Evolutionary conservation across 2,113 vertebrate genomes (phyloP).

Genomic region (Corvus moneduloides): DNA sequence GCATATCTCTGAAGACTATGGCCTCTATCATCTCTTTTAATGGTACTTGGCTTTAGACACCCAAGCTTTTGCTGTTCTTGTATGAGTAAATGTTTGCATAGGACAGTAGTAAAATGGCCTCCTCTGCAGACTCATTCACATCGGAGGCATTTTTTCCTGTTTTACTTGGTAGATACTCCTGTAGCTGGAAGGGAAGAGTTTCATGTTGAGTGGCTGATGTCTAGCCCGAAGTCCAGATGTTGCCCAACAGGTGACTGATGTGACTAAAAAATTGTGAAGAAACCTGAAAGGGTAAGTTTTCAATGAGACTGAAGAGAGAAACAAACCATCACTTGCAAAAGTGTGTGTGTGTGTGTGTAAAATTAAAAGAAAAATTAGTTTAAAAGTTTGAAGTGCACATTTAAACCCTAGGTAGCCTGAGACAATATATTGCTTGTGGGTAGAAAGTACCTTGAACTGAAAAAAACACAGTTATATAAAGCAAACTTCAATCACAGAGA

Average conservation of each 20-base stretch:
- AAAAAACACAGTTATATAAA: neutral
- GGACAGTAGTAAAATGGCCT: neutral
- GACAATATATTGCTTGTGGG: neutral
- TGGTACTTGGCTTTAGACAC: neutral
- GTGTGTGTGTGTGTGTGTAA: neutral
- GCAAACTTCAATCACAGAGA: neutral
- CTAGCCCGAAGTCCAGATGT: neutral
- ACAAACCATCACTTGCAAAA: neutral
- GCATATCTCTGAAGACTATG: neutral
- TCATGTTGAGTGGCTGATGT: neutral
- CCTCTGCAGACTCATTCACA: neutral
- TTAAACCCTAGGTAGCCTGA: neutral
- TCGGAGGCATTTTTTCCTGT: neutral
- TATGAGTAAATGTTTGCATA: neutral
- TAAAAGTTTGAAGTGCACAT: neutral
- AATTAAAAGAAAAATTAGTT: neutral
- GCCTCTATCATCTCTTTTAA: neutral
- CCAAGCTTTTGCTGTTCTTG: neutral
- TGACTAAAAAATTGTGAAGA: neutral
- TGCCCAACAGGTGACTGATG: neutral
- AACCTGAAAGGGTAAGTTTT: neutral
- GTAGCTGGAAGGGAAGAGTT: neutral
- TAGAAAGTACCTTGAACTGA: neutral
- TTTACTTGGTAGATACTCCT: neutral
- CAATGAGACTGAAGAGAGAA: neutral